Conservation (phyloP, 2,888 invertebrate species). For the Sphecodes monilicornis region DNA sequence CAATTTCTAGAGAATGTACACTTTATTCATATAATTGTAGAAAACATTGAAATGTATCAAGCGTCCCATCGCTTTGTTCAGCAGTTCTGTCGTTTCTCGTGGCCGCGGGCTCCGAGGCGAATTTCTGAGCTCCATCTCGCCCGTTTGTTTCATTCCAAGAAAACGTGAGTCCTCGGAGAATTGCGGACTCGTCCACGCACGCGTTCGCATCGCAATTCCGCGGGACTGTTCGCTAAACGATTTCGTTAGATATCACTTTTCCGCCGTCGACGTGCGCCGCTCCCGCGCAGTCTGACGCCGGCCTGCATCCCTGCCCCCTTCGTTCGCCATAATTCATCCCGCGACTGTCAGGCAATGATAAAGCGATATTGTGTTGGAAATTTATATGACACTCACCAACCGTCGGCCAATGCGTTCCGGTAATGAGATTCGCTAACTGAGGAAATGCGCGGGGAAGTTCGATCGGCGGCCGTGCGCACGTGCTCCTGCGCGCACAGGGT, state of each 20-base stretch:
- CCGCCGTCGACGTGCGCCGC: conserved; percentile 40
- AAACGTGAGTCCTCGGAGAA: background rate
- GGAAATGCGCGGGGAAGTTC: conserved; percentile 54
- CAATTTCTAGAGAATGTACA: background rate
- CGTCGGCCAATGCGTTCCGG: conserved; percentile 63
- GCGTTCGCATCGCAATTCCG: conserved; percentile 47
- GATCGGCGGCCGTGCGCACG: conserved; percentile 30
- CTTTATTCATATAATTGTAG: background rate
- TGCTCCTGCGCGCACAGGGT: background rate
- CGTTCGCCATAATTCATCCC: conserved; percentile 63
- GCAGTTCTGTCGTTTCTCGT: background rate
- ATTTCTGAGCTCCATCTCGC: background rate
- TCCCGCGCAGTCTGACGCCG: conserved; percentile 49
- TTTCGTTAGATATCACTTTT: conserved; percentile 64
- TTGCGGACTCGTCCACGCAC: background rate
- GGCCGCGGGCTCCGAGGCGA: background rate
- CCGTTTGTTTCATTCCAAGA: background rate
- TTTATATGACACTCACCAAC: conserved; percentile 67
- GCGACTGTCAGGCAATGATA: conserved; percentile 67
- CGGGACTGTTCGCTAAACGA: conserved; percentile 37
- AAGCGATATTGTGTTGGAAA: conserved; percentile 73
- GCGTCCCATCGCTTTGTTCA: no score
- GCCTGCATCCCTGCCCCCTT: conserved; percentile 29
- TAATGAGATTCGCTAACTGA: conserved; percentile 69
- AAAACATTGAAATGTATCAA: background rate